Base-by-base conservation (phyloP, 2,113 vertebrate genomes). In the Phyllostomus discolor region DNA sequence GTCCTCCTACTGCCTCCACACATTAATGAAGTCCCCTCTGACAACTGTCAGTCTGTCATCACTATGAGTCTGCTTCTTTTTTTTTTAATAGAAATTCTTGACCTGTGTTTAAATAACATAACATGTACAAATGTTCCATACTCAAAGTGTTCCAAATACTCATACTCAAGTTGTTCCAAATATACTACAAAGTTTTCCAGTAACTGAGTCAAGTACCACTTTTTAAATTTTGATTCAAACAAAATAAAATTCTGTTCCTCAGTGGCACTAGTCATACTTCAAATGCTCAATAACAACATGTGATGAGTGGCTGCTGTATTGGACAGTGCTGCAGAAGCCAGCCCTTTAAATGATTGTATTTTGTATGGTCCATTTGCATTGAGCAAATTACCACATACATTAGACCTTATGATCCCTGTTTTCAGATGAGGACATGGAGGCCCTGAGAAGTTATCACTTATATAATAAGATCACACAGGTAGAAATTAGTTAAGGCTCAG, bases 71-170 rank as follows among this genome's bases (percentile, higher is more conserved):
- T 57, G 19, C 22, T 57, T 59, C 19, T 57, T 59, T 59, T 24
- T 24, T 93, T 93, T 89, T 90, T 38, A 90, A 93, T 28, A 95
- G 64, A 95, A 95, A 89, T 84, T 72, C 15, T 67, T 96, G 31
- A 90, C 31, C 52, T 50, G 1, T 75, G 46, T 84, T 95, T 95
- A 81, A 46, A 85, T 94, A 92, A 93, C 33, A 54, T 43, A 78
- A 85, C 31, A 88, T 78, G 85, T 93, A 91, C 4, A 70, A 15
- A 76, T 94, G 28, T 78, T 88, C 46, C 73, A 52, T 85, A 76
- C 38, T 72, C 24, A 88, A 90, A 31, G 24, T 76, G 7, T 84
- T 92, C 10, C 70, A 69, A 78, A 82, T 95, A 70, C 41, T 76
- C 48, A 72, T 33, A 73, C 12, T 38, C 33, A 66, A 41, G 33